These are phyloP conservation scores for Thecophora atra DNA, from an alignment of 2,888 invertebrate genomes.

Conservation along the genomic window DNA sequence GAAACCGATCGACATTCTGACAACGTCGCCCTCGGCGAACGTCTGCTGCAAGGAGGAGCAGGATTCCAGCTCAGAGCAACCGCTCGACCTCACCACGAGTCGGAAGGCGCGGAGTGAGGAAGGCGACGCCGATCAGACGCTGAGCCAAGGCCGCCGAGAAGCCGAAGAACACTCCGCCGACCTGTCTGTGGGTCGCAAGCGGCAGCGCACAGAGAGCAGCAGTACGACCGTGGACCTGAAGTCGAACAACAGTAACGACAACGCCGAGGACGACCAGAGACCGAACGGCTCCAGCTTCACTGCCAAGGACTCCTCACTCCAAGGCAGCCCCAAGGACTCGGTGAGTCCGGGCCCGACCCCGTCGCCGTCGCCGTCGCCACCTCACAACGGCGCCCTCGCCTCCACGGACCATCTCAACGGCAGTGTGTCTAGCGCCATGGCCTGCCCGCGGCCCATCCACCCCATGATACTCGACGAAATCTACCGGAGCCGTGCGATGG, in stretches of 20 bases:
- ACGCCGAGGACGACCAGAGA: not conserved
- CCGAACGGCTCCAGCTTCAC: conserved; percentile 18
- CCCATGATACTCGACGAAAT: conserved; percentile 80
- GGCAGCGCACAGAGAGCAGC: conserved; percentile 56
- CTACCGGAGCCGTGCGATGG: conserved; percentile 71
- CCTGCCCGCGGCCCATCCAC: conserved; percentile 85
- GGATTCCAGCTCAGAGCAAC: conserved; percentile 69
- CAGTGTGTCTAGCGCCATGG: conserved; percentile 33
- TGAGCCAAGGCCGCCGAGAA: conserved; percentile 48
- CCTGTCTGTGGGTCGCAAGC: conserved; percentile 72
- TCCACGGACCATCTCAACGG: conserved; percentile 32
- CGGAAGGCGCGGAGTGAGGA: conserved; percentile 67
- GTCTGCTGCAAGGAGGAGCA: conserved; percentile 42
- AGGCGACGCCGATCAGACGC: conserved; percentile 53
- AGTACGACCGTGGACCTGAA: conserved; percentile 21
- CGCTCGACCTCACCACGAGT: conserved; percentile 78
- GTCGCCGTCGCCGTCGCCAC: conserved; percentile 66
- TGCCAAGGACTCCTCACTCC: conserved; percentile 22
- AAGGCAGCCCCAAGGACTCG: conserved; percentile 60
- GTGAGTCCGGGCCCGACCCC: conserved; percentile 62
- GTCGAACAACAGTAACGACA: conserved; percentile 44
- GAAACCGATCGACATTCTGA: conserved; percentile 63
- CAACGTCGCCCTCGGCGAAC: conserved; percentile 55
- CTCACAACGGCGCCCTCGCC: conserved; percentile 56
- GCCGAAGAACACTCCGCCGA: conserved; percentile 70